Conservation (phyloP, 1,140 invertebrate species). For the Lycorma delicatula region DNA sequence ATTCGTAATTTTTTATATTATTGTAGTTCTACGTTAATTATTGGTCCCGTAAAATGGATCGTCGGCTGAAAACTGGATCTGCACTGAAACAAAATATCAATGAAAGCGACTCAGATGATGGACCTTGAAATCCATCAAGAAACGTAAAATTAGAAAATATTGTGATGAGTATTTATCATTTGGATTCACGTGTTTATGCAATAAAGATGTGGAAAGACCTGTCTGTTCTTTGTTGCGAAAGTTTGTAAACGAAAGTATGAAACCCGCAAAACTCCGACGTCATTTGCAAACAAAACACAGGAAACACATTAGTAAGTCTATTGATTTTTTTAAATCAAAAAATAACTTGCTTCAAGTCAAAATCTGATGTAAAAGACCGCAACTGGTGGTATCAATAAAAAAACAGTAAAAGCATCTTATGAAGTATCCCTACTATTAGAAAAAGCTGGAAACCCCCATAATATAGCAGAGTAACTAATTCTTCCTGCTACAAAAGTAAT, state of each 20-base stretch:
- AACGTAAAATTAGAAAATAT: slow-evolving; percentile 4
- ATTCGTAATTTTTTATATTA: too few species aligned
- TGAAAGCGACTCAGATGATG: too few species aligned
- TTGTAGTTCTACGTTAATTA: too few species aligned
- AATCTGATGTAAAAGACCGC: slow-evolving; percentile 1
- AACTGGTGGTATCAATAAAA: slow-evolving; percentile 17
- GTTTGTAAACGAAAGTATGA: slow-evolving; percentile 1
- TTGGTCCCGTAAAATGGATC: too few species aligned
- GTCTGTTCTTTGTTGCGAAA: slow-evolving; percentile 4
- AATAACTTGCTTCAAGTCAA: slow-evolving; percentile 8
- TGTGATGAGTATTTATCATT: neutral
- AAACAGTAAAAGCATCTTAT: slow-evolving; percentile 29
- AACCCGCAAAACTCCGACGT: slow-evolving; percentile 4
- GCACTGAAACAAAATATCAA: too few species aligned
- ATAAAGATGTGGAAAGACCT: neutral
- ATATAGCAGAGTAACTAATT: slow-evolving; percentile 35
- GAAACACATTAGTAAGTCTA: neutral
- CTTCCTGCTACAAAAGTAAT: slow-evolving; percentile 32
- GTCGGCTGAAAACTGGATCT: too few species aligned
- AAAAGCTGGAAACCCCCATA: slow-evolving; percentile 35
- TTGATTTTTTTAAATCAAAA: slow-evolving; percentile 7
- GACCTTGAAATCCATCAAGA: too few species aligned
- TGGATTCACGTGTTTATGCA: neutral
- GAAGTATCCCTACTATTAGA: slow-evolving; percentile 29
- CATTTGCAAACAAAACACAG: slow-evolving; percentile 10